These are phyloP conservation scores for Chirona hameri DNA, from an alignment of 2,888 invertebrate genomes.

Conservation along the genomic window DNA sequence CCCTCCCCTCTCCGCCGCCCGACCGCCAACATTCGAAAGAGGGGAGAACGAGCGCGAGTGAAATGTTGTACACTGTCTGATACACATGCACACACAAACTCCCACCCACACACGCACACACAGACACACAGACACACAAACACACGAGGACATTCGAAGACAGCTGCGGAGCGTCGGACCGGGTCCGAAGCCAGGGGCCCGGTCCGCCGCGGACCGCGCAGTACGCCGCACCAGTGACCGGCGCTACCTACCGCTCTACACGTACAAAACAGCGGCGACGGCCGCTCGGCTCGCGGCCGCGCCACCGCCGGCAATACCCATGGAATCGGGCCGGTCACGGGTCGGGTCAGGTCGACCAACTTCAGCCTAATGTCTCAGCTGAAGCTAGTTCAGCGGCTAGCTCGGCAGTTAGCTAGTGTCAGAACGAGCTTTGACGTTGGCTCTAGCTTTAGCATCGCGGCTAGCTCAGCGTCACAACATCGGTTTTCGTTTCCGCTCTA, in stretches of 20 bases:
- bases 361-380: no score
- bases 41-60: background rate
- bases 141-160: background rate
- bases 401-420: no score
- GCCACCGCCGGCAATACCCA: background rate
- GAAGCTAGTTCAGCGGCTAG: no score
- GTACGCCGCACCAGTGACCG: no score
- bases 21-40: background rate
- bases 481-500: no score
- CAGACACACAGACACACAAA: background rate
- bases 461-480: no score
- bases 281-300: background rate
- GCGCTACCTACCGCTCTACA: background rate
- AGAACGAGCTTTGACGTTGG: no score
- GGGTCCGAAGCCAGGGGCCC: no score
- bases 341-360: background rate
- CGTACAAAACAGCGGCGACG: slow-evolving; percentile 5
- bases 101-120: background rate
- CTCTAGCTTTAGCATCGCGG: no score
- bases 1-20: background rate
- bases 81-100: background rate
- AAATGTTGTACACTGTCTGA: slow-evolving; percentile 4
- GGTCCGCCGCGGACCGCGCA: background rate
- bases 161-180: background rate
- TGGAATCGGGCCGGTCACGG: background rate